A percentile compares a stretch with the other conserved stretches of the same genome.
Conservation (phyloP, 2,797 vertebrate species). For the Onychomys arenicola region DNA sequence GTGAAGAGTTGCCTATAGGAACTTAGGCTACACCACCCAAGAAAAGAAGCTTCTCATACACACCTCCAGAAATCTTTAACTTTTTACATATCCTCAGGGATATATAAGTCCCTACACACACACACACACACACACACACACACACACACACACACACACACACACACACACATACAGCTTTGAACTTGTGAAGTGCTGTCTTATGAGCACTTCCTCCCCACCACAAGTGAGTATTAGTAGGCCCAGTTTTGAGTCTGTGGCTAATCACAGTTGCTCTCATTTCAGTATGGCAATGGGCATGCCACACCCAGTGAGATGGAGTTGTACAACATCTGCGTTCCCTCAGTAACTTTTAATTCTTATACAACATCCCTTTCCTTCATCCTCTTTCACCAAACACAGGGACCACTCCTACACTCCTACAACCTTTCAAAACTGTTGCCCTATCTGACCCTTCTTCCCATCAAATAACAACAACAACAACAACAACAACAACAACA, state of each 20-base stretch:
- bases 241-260: neutral
- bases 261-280: neutral
- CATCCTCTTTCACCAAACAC: neutral
- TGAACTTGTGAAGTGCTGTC: neutral
- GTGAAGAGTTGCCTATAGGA: neutral
- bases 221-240: no score
- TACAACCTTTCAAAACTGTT: neutral
- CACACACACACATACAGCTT: neutral
- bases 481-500: no score
- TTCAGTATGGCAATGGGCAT: neutral
- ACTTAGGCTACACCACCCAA: neutral
- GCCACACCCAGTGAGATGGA: neutral
- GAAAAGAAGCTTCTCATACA: neutral
- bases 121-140: no score
- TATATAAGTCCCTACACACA: neutral
- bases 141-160: neutral
- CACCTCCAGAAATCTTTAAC: neutral
- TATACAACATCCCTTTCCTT: neutral
- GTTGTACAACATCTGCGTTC: neutral
- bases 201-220: neutral
- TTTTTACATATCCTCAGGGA: neutral
- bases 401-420: no score
- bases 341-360: neutral
- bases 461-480: no score
- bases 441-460: neutral